Conservation (phyloP, 2,113 vertebrate genomes). For the Hemiprocne comata region DNA sequence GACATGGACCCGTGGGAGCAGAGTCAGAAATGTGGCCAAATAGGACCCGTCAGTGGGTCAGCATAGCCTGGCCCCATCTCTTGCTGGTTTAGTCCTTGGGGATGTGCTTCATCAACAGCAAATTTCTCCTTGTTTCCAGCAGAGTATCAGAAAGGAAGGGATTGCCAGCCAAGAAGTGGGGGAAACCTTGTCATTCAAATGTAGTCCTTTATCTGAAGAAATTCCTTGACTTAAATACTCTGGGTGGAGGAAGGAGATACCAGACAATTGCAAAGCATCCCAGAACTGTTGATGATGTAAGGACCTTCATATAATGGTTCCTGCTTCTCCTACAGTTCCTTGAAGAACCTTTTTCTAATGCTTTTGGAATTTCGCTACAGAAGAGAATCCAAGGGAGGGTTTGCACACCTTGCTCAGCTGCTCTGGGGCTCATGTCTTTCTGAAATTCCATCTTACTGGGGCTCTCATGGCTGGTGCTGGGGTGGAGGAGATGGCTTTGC, state of each 20-base stretch:
- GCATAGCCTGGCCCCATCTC: neutral
- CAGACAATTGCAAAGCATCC: neutral
- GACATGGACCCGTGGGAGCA: neutral
- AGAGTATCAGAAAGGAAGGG: neutral
- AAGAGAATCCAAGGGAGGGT: neutral
- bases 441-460: fast-evolving
- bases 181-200: neutral
- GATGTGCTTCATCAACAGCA: neutral
- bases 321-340: neutral
- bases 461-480: neutral
- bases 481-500: neutral
- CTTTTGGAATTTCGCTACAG: neutral
- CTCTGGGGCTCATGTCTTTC: neutral
- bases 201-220: neutral
- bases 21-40: neutral
- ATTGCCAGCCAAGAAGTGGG: neutral
- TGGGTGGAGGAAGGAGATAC: neutral
- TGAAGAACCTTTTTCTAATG: neutral
- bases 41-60: neutral
- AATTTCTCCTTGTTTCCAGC: neutral
- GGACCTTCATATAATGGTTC: slow-evolving; percentile 5
- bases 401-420: neutral
- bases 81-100: neutral
- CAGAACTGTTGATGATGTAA: slow-evolving; percentile 29
- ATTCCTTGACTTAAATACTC: neutral